Evolutionary conservation across 2,888 invertebrate species (phyloP).

Genomic region (Alcis repandata): DNA sequence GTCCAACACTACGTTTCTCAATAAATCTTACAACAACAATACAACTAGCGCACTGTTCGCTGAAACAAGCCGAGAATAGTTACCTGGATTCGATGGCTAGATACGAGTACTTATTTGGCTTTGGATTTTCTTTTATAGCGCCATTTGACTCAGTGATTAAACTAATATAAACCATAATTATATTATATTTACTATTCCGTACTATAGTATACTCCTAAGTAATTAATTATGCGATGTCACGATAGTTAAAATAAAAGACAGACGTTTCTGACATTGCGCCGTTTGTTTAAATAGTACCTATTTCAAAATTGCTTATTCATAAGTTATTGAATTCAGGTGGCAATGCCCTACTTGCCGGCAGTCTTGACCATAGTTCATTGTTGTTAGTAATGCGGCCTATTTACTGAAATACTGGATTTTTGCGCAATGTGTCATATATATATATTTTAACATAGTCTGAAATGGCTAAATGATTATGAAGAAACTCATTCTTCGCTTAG

Average conservation of each 20-base stretch:
- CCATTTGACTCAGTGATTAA: no score
- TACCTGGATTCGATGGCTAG: no score
- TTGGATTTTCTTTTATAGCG: no score
- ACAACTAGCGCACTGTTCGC: no score
- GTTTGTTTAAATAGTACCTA: slow-evolving; percentile 27
- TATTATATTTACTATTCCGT: no score
- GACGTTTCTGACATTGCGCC: slow-evolving; percentile 28
- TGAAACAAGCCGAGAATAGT: no score
- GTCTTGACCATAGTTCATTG: slow-evolving; percentile 46
- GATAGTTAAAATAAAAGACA: slow-evolving; percentile 23
- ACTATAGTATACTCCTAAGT: no score
- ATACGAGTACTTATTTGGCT: no score
- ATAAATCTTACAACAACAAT: no score
- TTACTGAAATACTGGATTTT: slow-evolving; percentile 21
- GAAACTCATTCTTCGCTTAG: no score
- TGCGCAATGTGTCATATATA: slow-evolving; percentile 18
- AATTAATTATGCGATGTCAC: not conserved
- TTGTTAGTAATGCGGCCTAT: slow-evolving; percentile 42
- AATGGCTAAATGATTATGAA: not conserved
- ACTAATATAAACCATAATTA: no score
- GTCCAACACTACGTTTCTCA: no score
- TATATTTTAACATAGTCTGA: not conserved
- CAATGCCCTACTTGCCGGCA: slow-evolving; percentile 54
- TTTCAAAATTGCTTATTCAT: slow-evolving; percentile 41
- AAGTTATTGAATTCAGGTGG: slow-evolving; percentile 51